Percentiles rank a stretch among this genome's conserved stretches.
These are phyloP conservation scores for Philopedon plagiatum DNA, from an alignment of 2,888 invertebrate species.

Conservation along the genomic window DNA sequence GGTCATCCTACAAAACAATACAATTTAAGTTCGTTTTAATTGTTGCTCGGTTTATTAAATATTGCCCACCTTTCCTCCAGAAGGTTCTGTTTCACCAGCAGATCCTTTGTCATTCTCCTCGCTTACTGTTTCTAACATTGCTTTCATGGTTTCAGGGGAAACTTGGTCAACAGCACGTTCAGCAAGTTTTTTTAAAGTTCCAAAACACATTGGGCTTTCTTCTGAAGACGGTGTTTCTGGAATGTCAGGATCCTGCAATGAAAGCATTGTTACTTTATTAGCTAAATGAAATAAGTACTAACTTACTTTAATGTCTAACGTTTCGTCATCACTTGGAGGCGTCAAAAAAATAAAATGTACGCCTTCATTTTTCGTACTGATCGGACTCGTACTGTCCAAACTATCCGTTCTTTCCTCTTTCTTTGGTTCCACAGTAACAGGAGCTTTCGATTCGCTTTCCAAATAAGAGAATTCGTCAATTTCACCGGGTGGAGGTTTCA, in stretches of 20 bases:
- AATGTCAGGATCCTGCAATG: conserved; percentile 55
- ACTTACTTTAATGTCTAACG: conserved; percentile 61
- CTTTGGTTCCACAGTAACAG: conserved; percentile 1
- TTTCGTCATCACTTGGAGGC: conserved; percentile 67
- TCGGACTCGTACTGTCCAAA: conserved; percentile 50
- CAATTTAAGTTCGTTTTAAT: neutral
- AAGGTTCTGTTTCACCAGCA: conserved; percentile 26
- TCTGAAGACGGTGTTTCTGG: conserved; percentile 58
- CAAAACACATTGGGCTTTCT: conserved; percentile 47
- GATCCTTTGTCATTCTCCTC: conserved; percentile 56
- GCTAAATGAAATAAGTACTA: neutral
- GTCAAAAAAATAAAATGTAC: conserved; percentile 67
- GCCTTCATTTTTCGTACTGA: conserved; percentile 50
- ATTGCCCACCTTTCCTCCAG: conserved; percentile 18
- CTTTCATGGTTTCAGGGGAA: conserved; percentile 56
- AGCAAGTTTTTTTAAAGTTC: conserved; percentile 63
- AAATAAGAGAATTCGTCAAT: conserved; percentile 66
- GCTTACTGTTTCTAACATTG: conserved; percentile 54
- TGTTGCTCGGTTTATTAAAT: neutral
- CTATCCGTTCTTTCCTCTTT: conserved; percentile 53
- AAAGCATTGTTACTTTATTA: neutral
- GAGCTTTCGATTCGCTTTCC: conserved; percentile 56
- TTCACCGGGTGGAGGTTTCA: conserved; percentile 65
- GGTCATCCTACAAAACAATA: neutral
- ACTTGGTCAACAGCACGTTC: conserved; percentile 62